Evolutionary conservation across 2,797 vertebrate genomes (phyloP).

Genomic region (Melanotaenia parkinsoni): DNA sequence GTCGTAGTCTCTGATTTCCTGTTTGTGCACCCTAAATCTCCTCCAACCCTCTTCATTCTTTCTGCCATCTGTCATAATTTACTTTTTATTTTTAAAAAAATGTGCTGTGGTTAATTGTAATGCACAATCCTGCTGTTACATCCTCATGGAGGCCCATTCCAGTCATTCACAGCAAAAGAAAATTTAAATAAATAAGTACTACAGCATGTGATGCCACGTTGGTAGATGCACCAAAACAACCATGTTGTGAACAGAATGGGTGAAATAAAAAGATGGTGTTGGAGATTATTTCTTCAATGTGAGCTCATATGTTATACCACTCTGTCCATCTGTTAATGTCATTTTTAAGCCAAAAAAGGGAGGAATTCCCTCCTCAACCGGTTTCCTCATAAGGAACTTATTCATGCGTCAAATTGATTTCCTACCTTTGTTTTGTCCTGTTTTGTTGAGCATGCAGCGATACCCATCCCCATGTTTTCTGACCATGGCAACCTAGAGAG

Average conservation of each 20-base stretch:
- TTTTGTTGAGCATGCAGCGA: conserved; percentile 37
- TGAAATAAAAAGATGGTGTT: neutral
- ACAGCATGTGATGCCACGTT: neutral
- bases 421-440: conserved; percentile 67
- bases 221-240: conserved; percentile 11
- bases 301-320: conserved; percentile 20
- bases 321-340: conserved; percentile 45
- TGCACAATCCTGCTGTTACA: neutral
- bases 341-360: conserved; percentile 46
- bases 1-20: conserved; percentile 1
- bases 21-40: neutral
- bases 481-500: conserved; percentile 48
- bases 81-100: no score
- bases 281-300: neutral
- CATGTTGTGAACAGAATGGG: neutral
- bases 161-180: neutral
- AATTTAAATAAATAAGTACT: no score
- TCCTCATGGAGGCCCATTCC: neutral
- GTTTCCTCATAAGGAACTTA: conserved; percentile 68
- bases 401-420: conserved; percentile 72
- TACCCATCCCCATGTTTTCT: conserved; percentile 29
- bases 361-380: conserved; percentile 76
- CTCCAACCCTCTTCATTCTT: no score
- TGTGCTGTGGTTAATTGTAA: neutral
- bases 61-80: no score